Evolutionary conservation across 2,113 vertebrate genomes (phyloP).

Genomic region (Pantherophis guttatus): DNA sequence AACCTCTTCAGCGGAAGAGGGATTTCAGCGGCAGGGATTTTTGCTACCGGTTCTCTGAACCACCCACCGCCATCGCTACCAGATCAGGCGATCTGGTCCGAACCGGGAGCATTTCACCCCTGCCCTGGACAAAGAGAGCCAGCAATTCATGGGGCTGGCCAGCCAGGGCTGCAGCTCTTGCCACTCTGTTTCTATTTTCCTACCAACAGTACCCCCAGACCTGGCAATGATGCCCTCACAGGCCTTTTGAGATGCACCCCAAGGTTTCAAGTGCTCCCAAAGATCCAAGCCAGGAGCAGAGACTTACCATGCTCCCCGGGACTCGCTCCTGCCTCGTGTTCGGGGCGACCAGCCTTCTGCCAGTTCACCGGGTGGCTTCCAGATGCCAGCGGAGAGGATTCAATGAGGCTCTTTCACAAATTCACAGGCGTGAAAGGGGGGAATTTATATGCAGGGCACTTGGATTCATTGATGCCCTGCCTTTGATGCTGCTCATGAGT

Average conservation of each 20-base stretch:
- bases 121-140: not conserved
- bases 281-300: slow-evolving; percentile 24
- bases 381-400: slow-evolving; percentile 58
- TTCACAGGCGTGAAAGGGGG: slow-evolving; percentile 54
- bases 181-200: not conserved
- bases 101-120: too few relatives aligned
- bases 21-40: too few relatives aligned
- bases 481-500: slow-evolving; percentile 40
- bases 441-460: slow-evolving; percentile 58
- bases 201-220: accelerated
- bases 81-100: too few relatives aligned
- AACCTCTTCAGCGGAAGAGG: too few relatives aligned
- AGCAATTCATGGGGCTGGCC: slow-evolving; percentile 35
- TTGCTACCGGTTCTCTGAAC: too few relatives aligned
- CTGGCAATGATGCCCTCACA: not conserved
- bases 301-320: slow-evolving; percentile 63
- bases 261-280: not conserved
- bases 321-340: slow-evolving; percentile 44
- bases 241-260: slow-evolving; percentile 4
- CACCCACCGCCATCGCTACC: too few relatives aligned
- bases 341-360: slow-evolving; percentile 49
- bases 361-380: slow-evolving; percentile 57
- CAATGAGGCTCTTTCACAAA: slow-evolving; percentile 51
- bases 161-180: not conserved
- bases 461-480: slow-evolving; percentile 39